Evolutionary conservation across 2,113 vertebrate species (phyloP).

Genomic region (Dipodomys ordii): DNA sequence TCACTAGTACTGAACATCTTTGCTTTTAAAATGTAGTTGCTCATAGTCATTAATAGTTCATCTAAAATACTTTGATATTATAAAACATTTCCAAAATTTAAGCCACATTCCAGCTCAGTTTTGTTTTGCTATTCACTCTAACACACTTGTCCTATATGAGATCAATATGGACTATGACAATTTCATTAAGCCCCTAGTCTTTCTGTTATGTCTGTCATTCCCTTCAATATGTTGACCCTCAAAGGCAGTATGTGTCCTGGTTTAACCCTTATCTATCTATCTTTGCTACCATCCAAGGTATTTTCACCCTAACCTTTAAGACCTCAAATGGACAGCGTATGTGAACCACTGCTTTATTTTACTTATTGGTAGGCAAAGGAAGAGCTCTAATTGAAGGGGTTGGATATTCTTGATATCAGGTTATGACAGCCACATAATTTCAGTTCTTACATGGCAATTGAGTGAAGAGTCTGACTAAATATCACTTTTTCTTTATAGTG

Average conservation of each 20-base stretch:
- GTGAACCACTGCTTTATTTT: background rate
- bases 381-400: background rate
- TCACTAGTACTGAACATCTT: background rate
- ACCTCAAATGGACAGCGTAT: background rate
- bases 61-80: background rate
- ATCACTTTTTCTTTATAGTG: background rate
- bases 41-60: background rate
- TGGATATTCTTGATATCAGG: background rate
- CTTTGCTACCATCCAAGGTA: background rate
- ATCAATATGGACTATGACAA: background rate
- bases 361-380: background rate
- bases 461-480: background rate
- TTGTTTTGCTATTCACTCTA: background rate
- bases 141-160: background rate
- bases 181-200: background rate
- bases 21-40: background rate
- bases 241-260: background rate
- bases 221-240: background rate
- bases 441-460: background rate
- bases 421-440: background rate
- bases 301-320: background rate
- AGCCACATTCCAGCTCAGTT: background rate
- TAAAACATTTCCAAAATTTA: constrained; percentile 1
- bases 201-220: background rate
- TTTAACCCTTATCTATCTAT: background rate